Percentiles rank a stretch among this genome's conserved stretches.
Evolutionary conservation across 2,113 vertebrate genomes (phyloP).

Genomic region (Orycteropus afer): DNA sequence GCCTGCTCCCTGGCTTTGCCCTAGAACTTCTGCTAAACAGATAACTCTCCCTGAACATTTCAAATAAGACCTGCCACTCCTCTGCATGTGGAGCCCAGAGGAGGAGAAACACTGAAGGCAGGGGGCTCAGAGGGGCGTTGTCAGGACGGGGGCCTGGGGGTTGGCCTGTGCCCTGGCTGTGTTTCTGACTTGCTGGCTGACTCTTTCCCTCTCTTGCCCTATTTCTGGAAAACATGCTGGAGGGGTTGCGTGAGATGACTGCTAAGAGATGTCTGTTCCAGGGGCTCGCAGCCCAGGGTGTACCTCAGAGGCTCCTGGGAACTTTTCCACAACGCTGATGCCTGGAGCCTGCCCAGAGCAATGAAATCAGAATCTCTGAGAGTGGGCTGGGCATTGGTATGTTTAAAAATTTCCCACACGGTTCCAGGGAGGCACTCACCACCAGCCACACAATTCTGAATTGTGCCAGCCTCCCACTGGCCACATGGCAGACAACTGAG

Average conservation of each 20-base stretch:
- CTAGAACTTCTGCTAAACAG: not conserved
- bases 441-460: not conserved
- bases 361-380: not conserved
- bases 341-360: not conserved
- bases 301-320: not conserved
- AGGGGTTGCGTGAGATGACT: not conserved
- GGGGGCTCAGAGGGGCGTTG: not conserved
- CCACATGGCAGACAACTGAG: not conserved
- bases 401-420: not conserved
- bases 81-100: not conserved
- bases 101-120: not conserved
- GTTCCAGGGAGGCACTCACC: not conserved
- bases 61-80: not conserved
- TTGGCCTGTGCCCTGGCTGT: not conserved
- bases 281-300: not conserved
- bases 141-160: not conserved
- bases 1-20: not conserved
- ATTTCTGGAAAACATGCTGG: not conserved
- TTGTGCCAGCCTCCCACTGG: not conserved
- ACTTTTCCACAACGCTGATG: not conserved
- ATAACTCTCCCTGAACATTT: constrained; percentile 1
- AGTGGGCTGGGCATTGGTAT: not conserved
- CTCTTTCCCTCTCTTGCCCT: not conserved
- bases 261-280: not conserved
- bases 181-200: not conserved